Base-by-base conservation (phyloP, 1,140 invertebrate genomes). In the Drosophila pachea region DNA sequence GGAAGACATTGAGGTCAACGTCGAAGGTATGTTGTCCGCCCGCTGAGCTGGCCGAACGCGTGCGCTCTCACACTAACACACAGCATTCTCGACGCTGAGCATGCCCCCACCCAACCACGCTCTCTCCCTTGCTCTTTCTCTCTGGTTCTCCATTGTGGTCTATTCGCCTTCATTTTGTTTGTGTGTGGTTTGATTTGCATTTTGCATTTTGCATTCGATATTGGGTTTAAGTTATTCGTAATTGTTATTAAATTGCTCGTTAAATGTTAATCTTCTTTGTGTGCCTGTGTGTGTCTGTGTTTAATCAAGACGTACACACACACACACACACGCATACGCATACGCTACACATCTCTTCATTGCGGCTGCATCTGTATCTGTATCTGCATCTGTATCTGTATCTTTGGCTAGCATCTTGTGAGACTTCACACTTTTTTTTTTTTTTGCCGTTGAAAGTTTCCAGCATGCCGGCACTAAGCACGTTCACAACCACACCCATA, bases 1-100 rank as follows among this genome's bases (percentile, higher is more conserved):
- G 78, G 95, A 97, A 88, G 96, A 97, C 90, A 94, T 97, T 88
- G 95, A 97, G 93, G 95, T 97, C 84, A 96, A 96, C 91, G 95
- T 97, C 91, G 96, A 97, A 94, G 96, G 96, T 97, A 93, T 93
- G 91, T 89, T 6, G 7, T n/a, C 12, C 40, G 40, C 6, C n/a
- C 40, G n/a, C 40, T 14, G 14, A 40, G 50, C 22, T 66, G 53
- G 70, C 61, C 45, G 16, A 64, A 64, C 60, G 32, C 49, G 22
- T 7, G 2, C 49, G 7, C 11, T 7, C 40, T 12, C 38, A 56
- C 45, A 48, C 48, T 32, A 62, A 50, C 31, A 49, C 35, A 53
- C 38, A 45, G n/a, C 14, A 7, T 31, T 35, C 33, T 12, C 29
- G 7, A 7, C 9, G 14, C 16, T 45, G 48, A 35, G 32, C 47